Conservation (phyloP, 2,797 vertebrate genomes). For the Botia almorhae region DNA sequence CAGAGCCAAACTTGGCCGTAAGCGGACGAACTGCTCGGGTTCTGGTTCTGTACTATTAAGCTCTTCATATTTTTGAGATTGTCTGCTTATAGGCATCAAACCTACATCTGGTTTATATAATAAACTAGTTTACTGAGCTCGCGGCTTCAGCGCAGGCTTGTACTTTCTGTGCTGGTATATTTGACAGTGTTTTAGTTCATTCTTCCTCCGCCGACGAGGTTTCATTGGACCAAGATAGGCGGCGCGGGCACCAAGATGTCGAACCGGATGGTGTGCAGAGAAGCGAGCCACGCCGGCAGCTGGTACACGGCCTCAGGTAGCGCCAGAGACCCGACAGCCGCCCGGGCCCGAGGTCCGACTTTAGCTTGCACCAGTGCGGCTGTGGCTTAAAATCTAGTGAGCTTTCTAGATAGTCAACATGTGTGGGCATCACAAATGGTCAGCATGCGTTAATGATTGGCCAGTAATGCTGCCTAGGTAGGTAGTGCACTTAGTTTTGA, state of each 20-base stretch:
- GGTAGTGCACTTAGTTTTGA: conserved; percentile 12
- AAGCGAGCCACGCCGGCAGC: conserved; percentile 98
- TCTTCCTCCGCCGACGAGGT: conserved; percentile 64
- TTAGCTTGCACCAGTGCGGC: conserved; percentile 12
- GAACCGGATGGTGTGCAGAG: conserved; percentile 96
- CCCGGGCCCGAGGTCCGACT: conserved; percentile 57
- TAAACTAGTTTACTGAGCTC: background rate
- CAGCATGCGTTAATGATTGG: background rate
- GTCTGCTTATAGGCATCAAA: background rate
- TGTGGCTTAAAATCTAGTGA: conserved; percentile 13
- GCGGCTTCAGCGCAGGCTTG: too few species aligned
- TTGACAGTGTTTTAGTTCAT: conserved; percentile 60
- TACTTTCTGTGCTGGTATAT: conserved; percentile 34
- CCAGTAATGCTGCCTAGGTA: background rate
- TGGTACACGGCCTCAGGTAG: conserved; percentile 98
- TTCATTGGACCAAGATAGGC: conserved; percentile 88
- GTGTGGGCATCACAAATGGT: too few species aligned
- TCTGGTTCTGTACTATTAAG: too few species aligned
- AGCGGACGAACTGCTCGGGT: conserved; percentile 49
- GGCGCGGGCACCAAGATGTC: conserved; percentile 97
- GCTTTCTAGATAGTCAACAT: background rate
- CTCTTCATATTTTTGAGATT: too few species aligned
- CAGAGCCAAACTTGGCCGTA: conserved; percentile 51
- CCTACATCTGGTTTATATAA: background rate
- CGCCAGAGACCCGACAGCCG: conserved; percentile 59